Conservation (phyloP, 2,797 vertebrate species). For the Myotis daubentonii region DNA sequence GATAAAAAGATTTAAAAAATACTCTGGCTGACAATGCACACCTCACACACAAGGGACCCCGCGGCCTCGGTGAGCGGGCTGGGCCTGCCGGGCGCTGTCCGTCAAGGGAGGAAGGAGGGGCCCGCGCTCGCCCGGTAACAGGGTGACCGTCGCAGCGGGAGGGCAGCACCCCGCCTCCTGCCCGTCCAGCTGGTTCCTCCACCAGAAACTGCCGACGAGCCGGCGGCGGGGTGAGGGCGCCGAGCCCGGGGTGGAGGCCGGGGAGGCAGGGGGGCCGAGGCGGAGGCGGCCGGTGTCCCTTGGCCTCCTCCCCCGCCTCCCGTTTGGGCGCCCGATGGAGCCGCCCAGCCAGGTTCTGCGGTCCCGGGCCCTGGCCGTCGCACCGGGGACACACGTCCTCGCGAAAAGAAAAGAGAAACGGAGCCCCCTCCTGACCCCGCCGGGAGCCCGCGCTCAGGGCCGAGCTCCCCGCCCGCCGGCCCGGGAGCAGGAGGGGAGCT, state of each 20-base stretch:
- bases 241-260: neutral
- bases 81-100: neutral
- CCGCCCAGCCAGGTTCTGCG: neutral
- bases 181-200: conserved; percentile 35
- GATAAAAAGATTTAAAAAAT: conserved; percentile 80
- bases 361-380: conserved; percentile 63
- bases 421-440: conserved; percentile 78
- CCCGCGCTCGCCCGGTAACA: neutral
- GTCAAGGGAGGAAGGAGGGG: neutral
- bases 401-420: conserved; percentile 82
- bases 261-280: conserved; percentile 51
- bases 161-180: neutral
- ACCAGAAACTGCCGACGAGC: conserved; percentile 49
- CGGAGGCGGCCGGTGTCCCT: neutral
- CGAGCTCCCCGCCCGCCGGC: conserved; percentile 34
- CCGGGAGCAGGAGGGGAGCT: conserved; percentile 79
- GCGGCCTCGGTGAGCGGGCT: too few species aligned
- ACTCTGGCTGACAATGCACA: conserved; percentile 72
- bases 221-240: neutral
- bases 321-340: conserved; percentile 8
- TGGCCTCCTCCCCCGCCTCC: neutral
- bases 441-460: conserved; percentile 72
- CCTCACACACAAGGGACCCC: conserved; percentile 25
- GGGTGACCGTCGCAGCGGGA: neutral
- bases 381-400: conserved; percentile 82